These are phyloP conservation scores for Ataeniobius toweri DNA, from an alignment of 2,797 vertebrate genomes.

Conservation along the genomic window DNA sequence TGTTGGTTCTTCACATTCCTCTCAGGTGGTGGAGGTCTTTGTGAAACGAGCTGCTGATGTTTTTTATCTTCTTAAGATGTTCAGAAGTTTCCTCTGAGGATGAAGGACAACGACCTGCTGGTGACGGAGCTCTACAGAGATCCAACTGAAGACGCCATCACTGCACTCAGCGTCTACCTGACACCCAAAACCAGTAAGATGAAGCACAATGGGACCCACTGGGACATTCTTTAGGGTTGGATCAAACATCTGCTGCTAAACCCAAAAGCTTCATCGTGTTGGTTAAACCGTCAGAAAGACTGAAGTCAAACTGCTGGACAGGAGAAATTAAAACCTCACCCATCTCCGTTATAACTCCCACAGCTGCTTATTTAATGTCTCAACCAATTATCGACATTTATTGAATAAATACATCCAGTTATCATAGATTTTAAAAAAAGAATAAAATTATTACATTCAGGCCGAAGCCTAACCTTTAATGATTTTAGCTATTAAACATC, in stretches of 20 bases:
- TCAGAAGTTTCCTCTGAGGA: constrained; percentile 93
- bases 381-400: too few species aligned
- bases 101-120: constrained; percentile 94
- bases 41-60: background rate
- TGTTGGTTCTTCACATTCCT: too few species aligned
- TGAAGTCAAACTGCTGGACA: too few species aligned
- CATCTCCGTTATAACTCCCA: too few species aligned
- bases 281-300: too few species aligned
- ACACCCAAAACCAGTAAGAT: constrained; percentile 89
- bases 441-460: background rate
- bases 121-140: constrained; percentile 93
- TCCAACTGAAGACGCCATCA: constrained; percentile 90
- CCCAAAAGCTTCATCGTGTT: background rate
- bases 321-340: too few species aligned
- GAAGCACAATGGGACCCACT: background rate
- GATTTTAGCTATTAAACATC: background rate
- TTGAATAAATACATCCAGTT: too few species aligned
- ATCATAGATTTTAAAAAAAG: too few species aligned
- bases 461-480: background rate
- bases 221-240: too few species aligned
- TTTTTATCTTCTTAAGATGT: constrained; percentile 78
- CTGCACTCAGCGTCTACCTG: constrained; percentile 91
- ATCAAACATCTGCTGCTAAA: background rate
- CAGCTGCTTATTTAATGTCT: too few species aligned
- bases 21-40: too few species aligned